Conservation (phyloP, 2,888 invertebrate species). For the Lasioglossum malachurum region DNA sequence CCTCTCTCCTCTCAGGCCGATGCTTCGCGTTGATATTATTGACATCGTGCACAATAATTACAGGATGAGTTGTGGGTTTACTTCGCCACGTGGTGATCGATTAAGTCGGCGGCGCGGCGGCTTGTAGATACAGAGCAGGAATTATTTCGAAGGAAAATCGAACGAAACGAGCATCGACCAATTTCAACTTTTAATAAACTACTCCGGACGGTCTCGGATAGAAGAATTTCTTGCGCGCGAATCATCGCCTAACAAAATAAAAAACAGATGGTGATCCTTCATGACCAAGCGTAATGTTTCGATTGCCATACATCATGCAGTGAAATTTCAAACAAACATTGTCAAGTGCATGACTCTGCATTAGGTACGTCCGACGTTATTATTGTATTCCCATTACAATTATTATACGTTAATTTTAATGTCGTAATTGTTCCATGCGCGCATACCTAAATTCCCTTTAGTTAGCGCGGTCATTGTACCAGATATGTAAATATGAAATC, state of each 20-base stretch:
- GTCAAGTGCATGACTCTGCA: neutral
- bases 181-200: constrained; percentile 72
- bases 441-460: neutral
- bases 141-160: constrained; percentile 66
- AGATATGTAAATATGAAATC: no score
- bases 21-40: constrained; percentile 55
- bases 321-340: neutral
- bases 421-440: neutral
- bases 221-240: constrained; percentile 25
- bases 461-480: neutral
- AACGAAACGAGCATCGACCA: constrained; percentile 57
- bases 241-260: neutral
- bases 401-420: neutral
- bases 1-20: neutral
- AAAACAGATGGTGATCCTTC: neutral
- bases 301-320: no score
- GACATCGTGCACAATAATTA: constrained; percentile 70
- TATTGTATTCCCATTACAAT: neutral
- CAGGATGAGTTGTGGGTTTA: constrained; percentile 65
- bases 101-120: constrained; percentile 45
- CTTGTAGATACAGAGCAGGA: constrained; percentile 13
- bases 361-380: neutral
- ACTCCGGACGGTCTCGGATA: constrained; percentile 17
- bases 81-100: constrained; percentile 62
- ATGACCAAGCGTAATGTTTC: constrained; percentile 24